Evolutionary conservation across 53 echinoderm and acorn worm genomes (phyloP), one percentile per base, ranked within the genome.

Genomic region (Echinometra lucunter): DNA sequence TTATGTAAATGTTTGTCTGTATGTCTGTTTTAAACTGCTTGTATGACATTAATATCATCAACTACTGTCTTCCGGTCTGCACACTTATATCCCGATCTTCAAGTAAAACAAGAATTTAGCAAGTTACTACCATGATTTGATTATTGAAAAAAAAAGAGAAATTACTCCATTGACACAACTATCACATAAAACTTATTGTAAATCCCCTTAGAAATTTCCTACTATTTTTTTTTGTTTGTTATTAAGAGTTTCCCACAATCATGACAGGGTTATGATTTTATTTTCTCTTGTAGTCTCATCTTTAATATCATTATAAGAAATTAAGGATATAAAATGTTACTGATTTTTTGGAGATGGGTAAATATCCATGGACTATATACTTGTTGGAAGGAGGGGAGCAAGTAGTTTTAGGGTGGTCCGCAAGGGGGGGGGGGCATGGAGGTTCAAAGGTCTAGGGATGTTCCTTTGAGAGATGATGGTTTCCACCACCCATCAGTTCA

Each of bases 1-100:
- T 12, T 85, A 47, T 85, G 49, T 85, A 85, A 85, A 85, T 85
- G 85, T 85, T 85, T 85, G 85, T 85, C 85, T 83, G 85, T 83
- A 27, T 85, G 28, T 85, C 45, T 85, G 49, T 85, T 47, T 85
- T 28, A 49, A 30, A 5, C 11, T 10, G 30, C 49, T 85, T 47
- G 85, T 49, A 23, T 49, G 49, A 40, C 40, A 9, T 42, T 42
- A 19, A 78, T 42, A 21, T 28, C 40, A 38, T 75, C 2, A 15
- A 40, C 40, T 75, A 12, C 38, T 40, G 4, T 75, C 18, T 78
- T 11, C 7, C 32, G 32, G 23, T 40, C 11, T 63, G 19, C 63
- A 9, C 21, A 21, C n/a, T n/a, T 53, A 63, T 63, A 6, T 25
- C 4, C 25, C 25, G 23, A 63, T 19, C 21, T 63, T 25, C 23